Conservation (phyloP, 1,140 invertebrate species). For the Pseudomyrmex pallidus region DNA sequence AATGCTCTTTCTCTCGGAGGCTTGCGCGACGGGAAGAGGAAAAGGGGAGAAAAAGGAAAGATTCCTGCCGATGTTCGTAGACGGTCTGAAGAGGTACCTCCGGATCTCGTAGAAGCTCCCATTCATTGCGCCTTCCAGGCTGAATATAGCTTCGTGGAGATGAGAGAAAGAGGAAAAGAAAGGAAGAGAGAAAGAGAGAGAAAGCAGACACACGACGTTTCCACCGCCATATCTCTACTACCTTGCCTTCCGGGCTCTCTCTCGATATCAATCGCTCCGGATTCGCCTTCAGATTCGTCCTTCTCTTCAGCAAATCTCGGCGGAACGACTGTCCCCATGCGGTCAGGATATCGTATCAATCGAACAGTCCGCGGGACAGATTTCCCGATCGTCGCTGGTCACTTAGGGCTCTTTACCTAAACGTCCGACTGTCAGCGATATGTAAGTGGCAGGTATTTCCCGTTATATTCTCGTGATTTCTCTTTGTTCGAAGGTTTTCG, state of each 20-base stretch:
- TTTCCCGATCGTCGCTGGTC: conserved; percentile 41
- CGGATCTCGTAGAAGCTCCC: conserved; percentile 59
- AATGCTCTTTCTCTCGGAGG: conserved; percentile 61
- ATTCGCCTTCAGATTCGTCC: conserved; percentile 64
- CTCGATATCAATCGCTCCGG: conserved; percentile 63
- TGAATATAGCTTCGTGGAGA: conserved; percentile 59
- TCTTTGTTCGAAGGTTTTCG: background rate
- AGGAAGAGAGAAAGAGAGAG: background rate
- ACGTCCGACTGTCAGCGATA: background rate
- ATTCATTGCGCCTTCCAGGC: conserved; percentile 56
- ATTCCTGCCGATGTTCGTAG: conserved; percentile 49
- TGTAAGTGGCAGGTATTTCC: conserved; percentile 12
- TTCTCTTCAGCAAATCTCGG: conserved; percentile 60
- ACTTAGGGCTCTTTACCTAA: conserved; percentile 36
- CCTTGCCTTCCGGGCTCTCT: conserved; percentile 56
- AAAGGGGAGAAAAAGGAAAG: conserved; percentile 26
- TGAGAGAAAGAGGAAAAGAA: conserved; percentile 5
- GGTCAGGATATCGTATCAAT: conserved; percentile 60
- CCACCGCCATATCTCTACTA: conserved; percentile 51
- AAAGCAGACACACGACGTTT: conserved; percentile 33
- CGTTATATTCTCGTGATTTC: conserved; percentile 1
- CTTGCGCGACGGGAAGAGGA: conserved; percentile 20
- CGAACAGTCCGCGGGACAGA: conserved; percentile 39
- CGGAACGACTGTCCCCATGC: conserved; percentile 51
- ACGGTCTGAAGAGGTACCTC: conserved; percentile 45